These are phyloP conservation scores for Setophaga kirtlandii DNA, from an alignment of 2,113 vertebrate species.

Conservation along the genomic window DNA sequence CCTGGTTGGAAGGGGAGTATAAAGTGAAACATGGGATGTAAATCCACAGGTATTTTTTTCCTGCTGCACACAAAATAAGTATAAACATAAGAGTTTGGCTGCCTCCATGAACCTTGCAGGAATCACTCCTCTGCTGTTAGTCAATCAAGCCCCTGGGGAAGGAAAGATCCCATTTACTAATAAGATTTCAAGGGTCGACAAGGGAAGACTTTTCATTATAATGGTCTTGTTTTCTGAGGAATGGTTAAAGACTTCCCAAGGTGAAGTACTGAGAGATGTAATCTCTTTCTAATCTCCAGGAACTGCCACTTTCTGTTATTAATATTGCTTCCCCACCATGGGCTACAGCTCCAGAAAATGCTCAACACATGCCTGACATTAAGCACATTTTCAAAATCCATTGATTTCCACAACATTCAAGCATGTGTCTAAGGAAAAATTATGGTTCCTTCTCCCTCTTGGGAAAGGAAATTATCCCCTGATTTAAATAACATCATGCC, in stretches of 20 bases:
- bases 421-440: not conserved
- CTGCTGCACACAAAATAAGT: not conserved
- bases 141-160: not conserved
- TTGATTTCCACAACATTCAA: not conserved
- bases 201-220: conserved; percentile 53
- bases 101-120: not conserved
- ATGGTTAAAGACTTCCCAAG: conserved; percentile 47
- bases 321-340: not conserved
- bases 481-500: not conserved
- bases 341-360: not conserved
- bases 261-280: conserved; percentile 39
- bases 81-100: not conserved
- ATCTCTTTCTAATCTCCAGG: conserved; percentile 30
- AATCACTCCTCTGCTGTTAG: not conserved
- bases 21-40: not conserved
- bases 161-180: conserved; percentile 41
- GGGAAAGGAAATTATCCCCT: not conserved
- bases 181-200: conserved; percentile 44
- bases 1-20: not conserved
- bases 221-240: conserved; percentile 30
- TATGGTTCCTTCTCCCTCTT: not conserved
- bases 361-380: not conserved
- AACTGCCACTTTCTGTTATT: conserved; percentile 33
- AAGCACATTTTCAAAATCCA: not conserved
- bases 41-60: not conserved